Evolutionary conservation across 2,113 vertebrate species (phyloP).

Genomic region (Heterotis niloticus): DNA sequence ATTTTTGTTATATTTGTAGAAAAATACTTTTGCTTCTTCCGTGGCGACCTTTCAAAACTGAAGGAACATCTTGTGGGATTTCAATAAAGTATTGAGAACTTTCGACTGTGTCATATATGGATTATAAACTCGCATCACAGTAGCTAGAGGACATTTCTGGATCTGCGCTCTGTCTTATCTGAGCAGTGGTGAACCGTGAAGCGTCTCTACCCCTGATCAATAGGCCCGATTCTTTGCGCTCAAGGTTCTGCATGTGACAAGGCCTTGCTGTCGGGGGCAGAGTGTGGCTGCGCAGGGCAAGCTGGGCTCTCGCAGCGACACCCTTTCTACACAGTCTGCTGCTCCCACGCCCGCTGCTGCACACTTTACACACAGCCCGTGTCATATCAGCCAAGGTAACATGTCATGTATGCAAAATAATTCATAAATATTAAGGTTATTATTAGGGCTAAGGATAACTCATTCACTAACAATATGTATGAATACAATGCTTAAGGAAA

Average conservation of each 20-base stretch:
- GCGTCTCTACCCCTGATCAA: constrained; percentile 14
- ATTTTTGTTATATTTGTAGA: neutral
- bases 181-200: neutral
- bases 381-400: no score
- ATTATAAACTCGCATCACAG: constrained; percentile 15
- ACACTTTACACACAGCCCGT: no score
- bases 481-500: no score
- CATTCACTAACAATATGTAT: no score
- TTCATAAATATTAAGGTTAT: no score
- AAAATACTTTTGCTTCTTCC: constrained; percentile 26
- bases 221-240: neutral
- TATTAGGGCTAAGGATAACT: no score
- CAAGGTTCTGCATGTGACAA: neutral
- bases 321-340: no score
- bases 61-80: neutral
- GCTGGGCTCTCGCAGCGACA: neutral
- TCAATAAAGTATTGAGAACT: constrained; percentile 19
- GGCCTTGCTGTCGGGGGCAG: neutral
- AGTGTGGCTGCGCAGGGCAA: neutral
- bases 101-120: constrained; percentile 29
- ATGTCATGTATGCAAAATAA: no score
- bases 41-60: constrained; percentile 24
- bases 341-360: no score
- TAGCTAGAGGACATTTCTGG: constrained; percentile 25
- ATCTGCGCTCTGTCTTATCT: constrained; percentile 21